phyloP scores from a whole-genome alignment of 2,113 vertebrate genomes.

The Takifugu bimaculatus region DNA sequence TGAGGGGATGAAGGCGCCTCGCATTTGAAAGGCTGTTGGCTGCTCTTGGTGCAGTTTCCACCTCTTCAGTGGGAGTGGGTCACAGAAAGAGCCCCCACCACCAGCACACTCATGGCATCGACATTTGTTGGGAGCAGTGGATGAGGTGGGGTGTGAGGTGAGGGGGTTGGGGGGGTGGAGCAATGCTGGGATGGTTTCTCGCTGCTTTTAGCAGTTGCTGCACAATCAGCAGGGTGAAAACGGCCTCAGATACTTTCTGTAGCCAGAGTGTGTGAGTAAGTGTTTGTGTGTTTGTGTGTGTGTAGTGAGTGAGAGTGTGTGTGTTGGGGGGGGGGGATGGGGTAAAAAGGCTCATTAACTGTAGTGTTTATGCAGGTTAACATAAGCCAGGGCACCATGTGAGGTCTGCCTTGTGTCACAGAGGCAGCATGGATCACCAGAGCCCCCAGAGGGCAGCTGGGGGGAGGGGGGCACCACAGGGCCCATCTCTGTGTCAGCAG shows the following conservation, averaged over 20 bases:
- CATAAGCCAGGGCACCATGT: conserved; percentile 49
- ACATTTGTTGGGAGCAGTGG: too few relatives aligned
- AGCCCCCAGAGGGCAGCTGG: conserved; percentile 3
- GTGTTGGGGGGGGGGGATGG: conserved; percentile 14
- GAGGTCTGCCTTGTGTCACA: conserved; percentile 57
- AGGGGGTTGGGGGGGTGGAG: background rate
- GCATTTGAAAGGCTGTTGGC: too few relatives aligned
- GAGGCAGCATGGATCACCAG: conserved; percentile 28
- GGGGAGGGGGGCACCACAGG: conserved; percentile 24
- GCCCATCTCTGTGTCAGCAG: conserved; percentile 18
- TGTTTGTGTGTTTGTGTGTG: too few relatives aligned
- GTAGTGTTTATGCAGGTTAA: conserved; percentile 62
- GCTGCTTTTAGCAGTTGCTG: background rate
- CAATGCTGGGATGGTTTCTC: conserved; percentile 46
- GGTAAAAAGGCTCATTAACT: conserved; percentile 54
- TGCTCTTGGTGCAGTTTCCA: too few relatives aligned
- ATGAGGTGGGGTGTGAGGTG: too few relatives aligned
- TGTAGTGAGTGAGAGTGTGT: too few relatives aligned
- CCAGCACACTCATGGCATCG: too few relatives aligned
- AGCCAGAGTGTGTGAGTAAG: background rate
- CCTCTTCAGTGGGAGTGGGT: too few relatives aligned
- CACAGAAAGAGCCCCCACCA: too few relatives aligned
- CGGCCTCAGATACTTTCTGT: conserved; percentile 13
- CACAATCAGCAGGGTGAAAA: conserved; percentile 37
- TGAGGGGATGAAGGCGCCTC: too few relatives aligned